Conservation (phyloP, 2,888 invertebrate species). For the Ectemnius cavifrons region DNA sequence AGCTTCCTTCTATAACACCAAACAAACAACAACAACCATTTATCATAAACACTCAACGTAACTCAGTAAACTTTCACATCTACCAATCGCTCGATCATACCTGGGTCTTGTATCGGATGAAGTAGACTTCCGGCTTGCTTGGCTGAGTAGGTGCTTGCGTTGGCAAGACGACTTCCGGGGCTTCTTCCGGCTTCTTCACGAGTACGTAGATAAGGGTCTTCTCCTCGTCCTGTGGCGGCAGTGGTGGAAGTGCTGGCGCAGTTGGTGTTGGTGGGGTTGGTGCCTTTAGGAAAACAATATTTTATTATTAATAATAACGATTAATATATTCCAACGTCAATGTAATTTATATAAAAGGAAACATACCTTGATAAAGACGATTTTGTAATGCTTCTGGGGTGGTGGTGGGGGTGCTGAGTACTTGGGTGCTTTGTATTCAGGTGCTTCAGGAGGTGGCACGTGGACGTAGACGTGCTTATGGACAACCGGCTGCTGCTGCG, state of each 20-base stretch:
- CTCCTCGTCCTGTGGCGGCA: slow-evolving; percentile 91
- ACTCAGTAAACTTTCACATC: not conserved
- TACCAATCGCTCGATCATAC: slow-evolving; percentile 75
- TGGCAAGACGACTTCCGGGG: slow-evolving; percentile 88
- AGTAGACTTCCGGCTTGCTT: slow-evolving; percentile 93
- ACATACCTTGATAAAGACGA: slow-evolving; percentile 85
- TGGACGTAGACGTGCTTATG: slow-evolving; percentile 96
- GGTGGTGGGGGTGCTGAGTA: slow-evolving; percentile 78
- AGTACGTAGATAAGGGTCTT: slow-evolving; percentile 93
- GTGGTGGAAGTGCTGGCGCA: slow-evolving; percentile 77
- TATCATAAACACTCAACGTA: not conserved
- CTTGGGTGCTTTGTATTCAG: slow-evolving; percentile 85
- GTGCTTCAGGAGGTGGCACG: slow-evolving; percentile 90
- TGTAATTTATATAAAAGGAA: not conserved
- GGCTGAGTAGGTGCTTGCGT: slow-evolving; percentile 91
- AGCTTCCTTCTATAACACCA: slow-evolving; percentile 68
- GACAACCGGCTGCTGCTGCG: slow-evolving; percentile 85
- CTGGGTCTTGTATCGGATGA: slow-evolving; percentile 93
- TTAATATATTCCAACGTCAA: too few species aligned
- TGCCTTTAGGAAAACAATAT: slow-evolving; percentile 76
- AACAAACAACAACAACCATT: slow-evolving; percentile 10
- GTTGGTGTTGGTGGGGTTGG: slow-evolving; percentile 79
- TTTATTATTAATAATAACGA: not conserved
- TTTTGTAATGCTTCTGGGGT: slow-evolving; percentile 91
- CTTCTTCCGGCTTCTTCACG: slow-evolving; percentile 93